These are phyloP conservation scores for Lathronympha strigana DNA, from an alignment of 2,888 invertebrate species.

Conservation along the genomic window DNA sequence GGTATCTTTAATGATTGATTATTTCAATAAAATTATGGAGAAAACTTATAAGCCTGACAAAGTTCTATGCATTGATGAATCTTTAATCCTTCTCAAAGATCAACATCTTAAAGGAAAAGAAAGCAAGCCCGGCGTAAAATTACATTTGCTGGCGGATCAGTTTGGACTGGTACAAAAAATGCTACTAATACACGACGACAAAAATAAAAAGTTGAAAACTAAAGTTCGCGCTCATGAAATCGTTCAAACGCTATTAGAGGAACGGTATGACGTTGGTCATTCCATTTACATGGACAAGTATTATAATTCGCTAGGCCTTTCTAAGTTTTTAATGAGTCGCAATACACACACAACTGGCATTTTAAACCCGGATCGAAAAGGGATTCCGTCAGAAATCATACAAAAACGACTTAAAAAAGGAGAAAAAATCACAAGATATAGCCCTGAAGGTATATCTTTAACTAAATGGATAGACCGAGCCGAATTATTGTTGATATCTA, in stretches of 20 bases:
- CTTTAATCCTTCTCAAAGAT: not conserved
- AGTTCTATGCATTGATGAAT: constrained; percentile 20
- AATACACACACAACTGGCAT: constrained; percentile 4
- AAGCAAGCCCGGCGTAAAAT: constrained; percentile 3
- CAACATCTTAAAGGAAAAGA: not conserved
- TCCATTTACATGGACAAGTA: constrained; percentile 19
- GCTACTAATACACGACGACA: constrained; percentile 5
- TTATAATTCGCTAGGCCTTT: constrained; percentile 7
- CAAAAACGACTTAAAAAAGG: constrained; percentile 10
- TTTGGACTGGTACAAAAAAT: constrained; percentile 12
- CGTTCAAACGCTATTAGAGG: constrained; percentile 2
- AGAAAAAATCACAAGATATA: constrained; percentile 11
- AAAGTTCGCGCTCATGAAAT: constrained; percentile 7
- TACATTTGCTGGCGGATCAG: constrained; percentile 14
- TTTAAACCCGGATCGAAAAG: not conserved
- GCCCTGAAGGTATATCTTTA: constrained; percentile 1
- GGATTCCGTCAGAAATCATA: not conserved
- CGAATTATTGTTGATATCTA: constrained; percentile 1
- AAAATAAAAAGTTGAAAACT: constrained; percentile 4
- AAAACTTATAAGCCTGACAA: constrained; percentile 3
- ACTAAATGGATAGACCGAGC: constrained; percentile 20
- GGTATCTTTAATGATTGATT: not conserved
- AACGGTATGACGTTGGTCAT: constrained; percentile 12
- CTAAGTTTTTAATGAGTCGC: not conserved
- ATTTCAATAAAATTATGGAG: constrained; percentile 13